phyloP scores from a whole-genome alignment of 2,797 vertebrate genomes.

The Menidia menidia region DNA sequence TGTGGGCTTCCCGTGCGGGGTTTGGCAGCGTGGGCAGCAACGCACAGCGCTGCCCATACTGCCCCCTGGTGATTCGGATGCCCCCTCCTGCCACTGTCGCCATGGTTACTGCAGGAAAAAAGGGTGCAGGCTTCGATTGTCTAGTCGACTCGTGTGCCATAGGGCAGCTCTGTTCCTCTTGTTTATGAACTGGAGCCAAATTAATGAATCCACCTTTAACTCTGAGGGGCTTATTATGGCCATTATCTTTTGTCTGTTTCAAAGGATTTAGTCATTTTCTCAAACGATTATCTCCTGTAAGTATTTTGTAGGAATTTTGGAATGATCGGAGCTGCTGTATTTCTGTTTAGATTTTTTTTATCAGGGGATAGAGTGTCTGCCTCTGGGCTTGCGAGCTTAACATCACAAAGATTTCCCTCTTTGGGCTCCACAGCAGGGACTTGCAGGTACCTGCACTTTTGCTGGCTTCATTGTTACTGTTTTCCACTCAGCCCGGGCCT shows the following conservation, averaged over 20 bases:
- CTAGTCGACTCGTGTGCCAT: constrained; percentile 67
- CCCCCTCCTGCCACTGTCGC: constrained; percentile 67
- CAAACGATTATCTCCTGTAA: constrained; percentile 27
- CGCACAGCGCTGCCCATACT: constrained; percentile 60
- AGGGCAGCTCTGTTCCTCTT: constrained; percentile 54
- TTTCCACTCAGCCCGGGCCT: constrained; percentile 67
- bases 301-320: constrained; percentile 28
- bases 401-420: constrained; percentile 4
- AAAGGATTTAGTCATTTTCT: constrained; percentile 47
- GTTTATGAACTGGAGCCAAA: constrained; percentile 39
- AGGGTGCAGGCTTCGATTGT: constrained; percentile 61
- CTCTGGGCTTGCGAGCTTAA: not conserved
- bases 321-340: constrained; percentile 27
- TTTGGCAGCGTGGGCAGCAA: constrained; percentile 43
- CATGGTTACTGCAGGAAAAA: constrained; percentile 78
- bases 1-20: constrained; percentile 18
- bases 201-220: constrained; percentile 44
- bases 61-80: constrained; percentile 80
- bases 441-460: constrained; percentile 71
- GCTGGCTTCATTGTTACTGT: constrained; percentile 67
- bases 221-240: constrained; percentile 45
- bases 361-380: not conserved
- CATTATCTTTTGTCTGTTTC: constrained; percentile 46
- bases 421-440: constrained; percentile 35
- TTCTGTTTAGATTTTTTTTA: constrained; percentile 6